These are phyloP conservation scores for Tenthredo mesomela DNA, from an alignment of 2,888 invertebrate genomes.

Conservation along the genomic window DNA sequence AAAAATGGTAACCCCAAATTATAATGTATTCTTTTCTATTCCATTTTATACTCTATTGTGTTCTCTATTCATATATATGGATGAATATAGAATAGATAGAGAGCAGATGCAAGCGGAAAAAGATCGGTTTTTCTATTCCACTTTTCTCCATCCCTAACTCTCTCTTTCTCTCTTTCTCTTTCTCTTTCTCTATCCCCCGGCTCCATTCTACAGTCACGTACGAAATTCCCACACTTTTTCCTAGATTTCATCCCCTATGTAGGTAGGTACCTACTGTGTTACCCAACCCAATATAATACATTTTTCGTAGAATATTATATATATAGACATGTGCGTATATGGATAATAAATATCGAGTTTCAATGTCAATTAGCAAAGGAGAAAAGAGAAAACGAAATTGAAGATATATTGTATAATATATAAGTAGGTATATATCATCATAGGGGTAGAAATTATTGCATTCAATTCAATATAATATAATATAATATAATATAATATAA, in stretches of 20 bases:
- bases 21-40: neutral
- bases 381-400: neutral
- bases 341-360: neutral
- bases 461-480: neutral
- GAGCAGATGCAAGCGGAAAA: neutral
- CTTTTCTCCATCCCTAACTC: neutral
- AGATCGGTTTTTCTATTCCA: neutral
- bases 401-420: neutral
- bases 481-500: too few relatives aligned
- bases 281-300: neutral
- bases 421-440: neutral
- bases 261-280: too few relatives aligned
- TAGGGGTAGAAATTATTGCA: neutral
- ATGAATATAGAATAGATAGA: neutral
- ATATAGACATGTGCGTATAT: neutral
- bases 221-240: neutral
- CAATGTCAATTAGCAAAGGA: neutral
- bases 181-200: too few relatives aligned
- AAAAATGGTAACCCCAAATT: neutral
- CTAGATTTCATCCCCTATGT: neutral
- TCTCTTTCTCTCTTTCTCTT: too few relatives aligned
- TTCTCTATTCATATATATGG: neutral
- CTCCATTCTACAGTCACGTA: too few relatives aligned
- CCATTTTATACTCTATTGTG: neutral
- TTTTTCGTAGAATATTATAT: neutral